Evolutionary conservation across 1,140 invertebrate genomes (phyloP).

Genomic region (Achatina immaculata): DNA sequence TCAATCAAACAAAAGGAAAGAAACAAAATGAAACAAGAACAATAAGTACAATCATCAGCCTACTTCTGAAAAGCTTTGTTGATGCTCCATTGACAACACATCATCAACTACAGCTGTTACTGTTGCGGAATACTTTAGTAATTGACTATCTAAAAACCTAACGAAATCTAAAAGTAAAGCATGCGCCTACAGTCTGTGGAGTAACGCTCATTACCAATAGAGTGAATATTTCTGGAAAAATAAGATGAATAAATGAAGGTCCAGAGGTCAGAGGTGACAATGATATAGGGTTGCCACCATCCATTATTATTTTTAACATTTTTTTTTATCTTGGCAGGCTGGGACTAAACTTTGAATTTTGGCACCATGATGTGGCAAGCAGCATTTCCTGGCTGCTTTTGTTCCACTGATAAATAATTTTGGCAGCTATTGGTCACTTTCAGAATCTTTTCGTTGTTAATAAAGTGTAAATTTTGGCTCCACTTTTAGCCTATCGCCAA

Average conservation of each 20-base stretch:
- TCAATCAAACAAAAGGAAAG: too few relatives aligned
- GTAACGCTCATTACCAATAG: slow-evolving; percentile 21
- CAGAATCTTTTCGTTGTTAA: too few relatives aligned
- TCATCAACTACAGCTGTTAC: background rate
- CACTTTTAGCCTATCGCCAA: too few relatives aligned
- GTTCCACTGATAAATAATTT: too few relatives aligned
- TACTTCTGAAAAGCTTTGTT: slow-evolving; percentile 9
- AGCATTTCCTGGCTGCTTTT: too few relatives aligned
- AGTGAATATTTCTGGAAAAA: slow-evolving; percentile 1
- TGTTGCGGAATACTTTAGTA: slow-evolving; percentile 4
- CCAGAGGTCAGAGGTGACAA: slow-evolving; percentile 19
- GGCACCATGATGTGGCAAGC: too few relatives aligned
- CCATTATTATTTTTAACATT: background rate
- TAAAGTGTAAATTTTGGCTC: too few relatives aligned
- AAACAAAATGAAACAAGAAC: slow-evolving; percentile 38
- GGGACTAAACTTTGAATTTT: too few relatives aligned
- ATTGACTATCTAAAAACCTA: slow-evolving; percentile 10
- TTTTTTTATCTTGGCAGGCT: slow-evolving; percentile 8
- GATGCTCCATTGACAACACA: slow-evolving; percentile 19
- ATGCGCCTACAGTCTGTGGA: slow-evolving; percentile 13
- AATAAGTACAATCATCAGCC: background rate
- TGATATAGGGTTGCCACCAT: slow-evolving; percentile 7
- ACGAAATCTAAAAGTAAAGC: background rate
- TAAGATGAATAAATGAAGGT: background rate
- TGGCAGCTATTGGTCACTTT: too few relatives aligned